Conservation (phyloP, 2,888 invertebrate genomes). For the Biston stratarius region DNA sequence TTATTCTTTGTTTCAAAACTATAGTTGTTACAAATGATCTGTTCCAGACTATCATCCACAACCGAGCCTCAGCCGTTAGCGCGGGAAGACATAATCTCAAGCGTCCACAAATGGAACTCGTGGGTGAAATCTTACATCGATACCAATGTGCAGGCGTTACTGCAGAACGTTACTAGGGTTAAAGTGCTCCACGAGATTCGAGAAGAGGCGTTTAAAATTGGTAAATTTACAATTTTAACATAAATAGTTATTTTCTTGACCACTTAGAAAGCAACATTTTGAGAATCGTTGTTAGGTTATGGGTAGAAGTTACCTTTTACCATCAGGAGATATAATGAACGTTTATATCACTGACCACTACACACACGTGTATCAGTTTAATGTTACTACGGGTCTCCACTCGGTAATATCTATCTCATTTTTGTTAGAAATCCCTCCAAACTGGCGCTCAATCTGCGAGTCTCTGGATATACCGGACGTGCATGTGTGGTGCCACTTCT, state of each 20-base stretch:
- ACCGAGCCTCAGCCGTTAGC: conserved; percentile 67
- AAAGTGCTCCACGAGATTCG: conserved; percentile 91
- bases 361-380: no score
- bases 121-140: conserved; percentile 87
- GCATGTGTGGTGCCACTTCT: conserved; percentile 91
- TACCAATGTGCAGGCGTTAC: conserved; percentile 87
- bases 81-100: conserved; percentile 68
- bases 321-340: no score
- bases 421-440: conserved; percentile 84
- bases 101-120: conserved; percentile 88
- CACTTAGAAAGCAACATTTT: no score
- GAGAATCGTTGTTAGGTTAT: no score
- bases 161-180: conserved; percentile 89
- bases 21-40: not conserved
- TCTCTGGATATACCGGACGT: conserved; percentile 84
- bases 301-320: no score
- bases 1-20: no score
- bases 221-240: conserved; percentile 57
- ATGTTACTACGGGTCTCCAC: no score
- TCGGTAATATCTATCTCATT: not conserved
- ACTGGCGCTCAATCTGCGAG: conserved; percentile 88
- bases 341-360: no score
- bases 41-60: conserved; percentile 68
- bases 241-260: no score
- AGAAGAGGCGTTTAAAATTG: conserved; percentile 88